Base-by-base conservation (phyloP, 2,113 vertebrate species). In the Nesogale talazaci region DNA sequence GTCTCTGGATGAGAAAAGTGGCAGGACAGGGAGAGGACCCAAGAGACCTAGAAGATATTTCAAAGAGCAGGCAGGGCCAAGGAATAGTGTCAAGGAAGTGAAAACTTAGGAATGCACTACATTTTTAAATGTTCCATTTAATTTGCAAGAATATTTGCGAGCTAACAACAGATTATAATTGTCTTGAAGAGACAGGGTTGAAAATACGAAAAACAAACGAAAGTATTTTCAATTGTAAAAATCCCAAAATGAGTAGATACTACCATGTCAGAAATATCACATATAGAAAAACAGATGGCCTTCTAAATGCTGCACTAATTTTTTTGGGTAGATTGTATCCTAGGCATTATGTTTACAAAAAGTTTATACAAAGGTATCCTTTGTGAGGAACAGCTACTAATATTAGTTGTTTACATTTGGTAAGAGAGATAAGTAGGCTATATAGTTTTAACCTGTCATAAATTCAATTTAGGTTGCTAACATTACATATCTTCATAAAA, bases 381-480 rank as follows among this genome's bases (percentile, higher is more conserved):
- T 76, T 57, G 86, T 40, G 36, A 89, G n/a, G 52, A 67, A 34
- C 16, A 23, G 11, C 75, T 82, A 22, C 56, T 88, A 69, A 82
- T 34, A 38, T 63, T 57, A 80, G n/a, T 36, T 94, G n/a, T 10
- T 86, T 29, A 89, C n/a, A 59, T 74, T 92, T 85, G 79, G n/a
- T 29, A 70, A 31, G n/a, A 90, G 34, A 72, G 29, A 80, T 6
- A 72, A 82, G 52, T 65, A 40, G 46, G 29, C 25, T 87, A 56
- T 12, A 61, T 0, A 67, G 17, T 6, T 19, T 63, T 83, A 82
- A 94, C 83, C 59, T 84, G 52, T 70, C 86, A 6, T 22, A 34
- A 92, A 74, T 63, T 56, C 17, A 83, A 67, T 83, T 27, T 40
- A 23, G 74, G 52, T 91, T 74, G 15, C 1, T 76, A 61, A 65